These are phyloP conservation scores for Mesoclemmys tuberculata DNA, from an alignment of 2,113 vertebrate genomes.

Conservation along the genomic window DNA sequence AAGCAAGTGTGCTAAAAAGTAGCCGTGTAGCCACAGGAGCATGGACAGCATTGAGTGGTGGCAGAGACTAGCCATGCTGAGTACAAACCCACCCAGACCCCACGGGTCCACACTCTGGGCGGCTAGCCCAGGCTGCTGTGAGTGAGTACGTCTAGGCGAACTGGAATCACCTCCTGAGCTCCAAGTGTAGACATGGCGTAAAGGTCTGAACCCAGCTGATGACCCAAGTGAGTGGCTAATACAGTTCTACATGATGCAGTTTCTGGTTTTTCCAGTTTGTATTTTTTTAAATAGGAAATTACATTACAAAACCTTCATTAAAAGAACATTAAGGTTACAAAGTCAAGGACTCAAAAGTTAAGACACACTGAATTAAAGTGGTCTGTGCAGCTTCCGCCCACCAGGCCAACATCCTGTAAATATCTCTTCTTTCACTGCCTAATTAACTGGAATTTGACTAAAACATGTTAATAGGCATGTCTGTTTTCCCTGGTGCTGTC, in stretches of 20 bases:
- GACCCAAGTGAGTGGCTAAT: not conserved
- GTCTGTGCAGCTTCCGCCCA: not conserved
- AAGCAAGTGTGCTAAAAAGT: no score
- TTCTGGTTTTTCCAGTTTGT: not conserved
- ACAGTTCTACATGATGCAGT: not conserved
- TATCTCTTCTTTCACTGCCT: not conserved
- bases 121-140: not conserved
- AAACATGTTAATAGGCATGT: not conserved
- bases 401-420: not conserved
- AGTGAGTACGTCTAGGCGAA: not conserved
- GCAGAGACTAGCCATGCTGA: no score
- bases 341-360: not conserved
- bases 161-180: not conserved
- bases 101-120: no score
- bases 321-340: not conserved
- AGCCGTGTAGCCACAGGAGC: no score
- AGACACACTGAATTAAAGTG: not conserved
- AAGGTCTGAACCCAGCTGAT: not conserved
- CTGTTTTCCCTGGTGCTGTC: not conserved
- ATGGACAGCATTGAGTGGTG: not conserved
- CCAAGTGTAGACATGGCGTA: not conserved
- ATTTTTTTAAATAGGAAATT: not conserved
- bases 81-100: not conserved
- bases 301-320: not conserved
- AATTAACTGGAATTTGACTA: not conserved